A percentile compares a stretch with the other conserved stretches of the same genome.
These are phyloP conservation scores for Drosophila sulfurigaster DNA, from an alignment of 1,140 invertebrate genomes.

Conservation along the genomic window DNA sequence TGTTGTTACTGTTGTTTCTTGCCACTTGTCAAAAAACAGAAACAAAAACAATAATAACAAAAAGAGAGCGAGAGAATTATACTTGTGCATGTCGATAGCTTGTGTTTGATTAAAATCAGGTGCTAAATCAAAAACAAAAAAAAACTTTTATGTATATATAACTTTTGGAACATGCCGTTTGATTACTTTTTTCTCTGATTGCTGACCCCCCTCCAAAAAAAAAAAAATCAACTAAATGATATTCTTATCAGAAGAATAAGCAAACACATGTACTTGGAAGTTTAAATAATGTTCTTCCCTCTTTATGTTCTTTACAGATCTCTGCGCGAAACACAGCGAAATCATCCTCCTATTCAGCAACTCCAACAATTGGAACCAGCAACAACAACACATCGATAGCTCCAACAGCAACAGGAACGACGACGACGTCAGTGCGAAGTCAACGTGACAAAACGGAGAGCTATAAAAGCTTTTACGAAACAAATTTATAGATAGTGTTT, in stretches of 20 bases:
- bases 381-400: slow-evolving; percentile 32
- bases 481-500: slow-evolving; percentile 76
- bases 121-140: slow-evolving; percentile 58
- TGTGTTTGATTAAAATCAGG: slow-evolving; percentile 67
- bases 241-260: background rate
- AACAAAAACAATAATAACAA: slow-evolving; percentile 6
- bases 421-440: slow-evolving; percentile 46
- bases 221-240: background rate
- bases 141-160: no score
- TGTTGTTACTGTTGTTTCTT: slow-evolving; percentile 17
- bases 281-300: slow-evolving; percentile 10
- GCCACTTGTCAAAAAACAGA: slow-evolving; percentile 24
- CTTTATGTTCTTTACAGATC: slow-evolving; percentile 46
- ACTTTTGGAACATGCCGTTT: slow-evolving; percentile 49
- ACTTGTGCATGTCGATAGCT: slow-evolving; percentile 39
- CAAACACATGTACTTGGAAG: slow-evolving; percentile 2
- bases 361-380: slow-evolving; percentile 20
- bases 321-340: slow-evolving; percentile 54
- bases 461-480: slow-evolving; percentile 84
- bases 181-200: slow-evolving; percentile 59
- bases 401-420: slow-evolving; percentile 27
- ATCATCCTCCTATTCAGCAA: slow-evolving; percentile 25
- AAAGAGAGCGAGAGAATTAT: slow-evolving; percentile 21
- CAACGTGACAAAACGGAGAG: slow-evolving; percentile 75
- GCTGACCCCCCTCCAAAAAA: slow-evolving; percentile 13